Percentiles rank a stretch among this genome's conserved stretches.
Evolutionary conservation across 2,113 vertebrate genomes (phyloP).

Genomic region (Scatophagus argus): DNA sequence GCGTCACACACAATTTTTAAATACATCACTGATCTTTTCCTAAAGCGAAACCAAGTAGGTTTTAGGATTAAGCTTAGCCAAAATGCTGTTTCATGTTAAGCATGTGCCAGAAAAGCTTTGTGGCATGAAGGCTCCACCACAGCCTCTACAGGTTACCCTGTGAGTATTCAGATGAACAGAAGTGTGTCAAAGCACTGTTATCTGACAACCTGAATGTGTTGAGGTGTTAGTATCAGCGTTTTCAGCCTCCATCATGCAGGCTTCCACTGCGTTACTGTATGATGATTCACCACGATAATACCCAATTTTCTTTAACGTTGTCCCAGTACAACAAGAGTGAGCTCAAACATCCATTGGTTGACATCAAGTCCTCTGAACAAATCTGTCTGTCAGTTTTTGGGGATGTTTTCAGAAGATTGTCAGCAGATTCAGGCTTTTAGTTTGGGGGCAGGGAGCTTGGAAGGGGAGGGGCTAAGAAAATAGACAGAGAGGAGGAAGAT

Average conservation of each 20-base stretch:
- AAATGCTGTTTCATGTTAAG: no score
- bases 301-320: conserved; percentile 7
- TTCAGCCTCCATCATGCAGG: background rate
- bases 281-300: conserved; percentile 12
- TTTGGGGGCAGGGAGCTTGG: background rate
- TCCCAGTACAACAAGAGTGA: conserved; percentile 4
- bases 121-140: no score
- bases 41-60: no score
- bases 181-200: no score
- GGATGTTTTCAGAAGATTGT: conserved; percentile 26
- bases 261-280: conserved; percentile 2
- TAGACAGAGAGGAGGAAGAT: background rate
- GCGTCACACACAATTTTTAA: no score
- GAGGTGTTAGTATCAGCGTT: background rate
- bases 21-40: no score
- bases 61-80: no score
- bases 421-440: conserved; percentile 21
- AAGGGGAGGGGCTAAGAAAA: background rate
- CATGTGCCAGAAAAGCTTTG: no score
- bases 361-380: conserved; percentile 30
- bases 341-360: background rate
- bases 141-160: no score
- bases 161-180: no score
- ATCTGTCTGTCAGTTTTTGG: conserved; percentile 33
- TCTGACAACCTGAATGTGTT: no score